Percentiles rank a stretch among this genome's conserved stretches.
Evolutionary conservation across 1,140 invertebrate species (phyloP).

Genomic region (Caenorhabditis brenneri): DNA sequence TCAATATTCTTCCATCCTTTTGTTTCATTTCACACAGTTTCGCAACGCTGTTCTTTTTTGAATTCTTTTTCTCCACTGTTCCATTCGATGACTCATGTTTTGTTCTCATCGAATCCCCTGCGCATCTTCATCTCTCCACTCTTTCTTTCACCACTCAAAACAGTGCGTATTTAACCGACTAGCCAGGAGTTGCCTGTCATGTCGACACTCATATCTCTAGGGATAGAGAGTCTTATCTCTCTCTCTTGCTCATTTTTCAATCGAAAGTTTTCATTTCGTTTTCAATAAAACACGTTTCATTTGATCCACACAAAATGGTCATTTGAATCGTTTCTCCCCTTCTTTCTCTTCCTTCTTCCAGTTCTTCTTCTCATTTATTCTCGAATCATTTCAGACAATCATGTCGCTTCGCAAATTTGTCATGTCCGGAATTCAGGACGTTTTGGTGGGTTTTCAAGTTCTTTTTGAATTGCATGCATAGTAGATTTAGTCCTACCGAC

Average conservation of each 20-base stretch:
- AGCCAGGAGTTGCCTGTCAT: background rate
- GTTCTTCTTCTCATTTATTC: background rate
- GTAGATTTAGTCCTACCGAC: too few species aligned
- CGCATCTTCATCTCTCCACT: background rate
- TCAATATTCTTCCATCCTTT: background rate
- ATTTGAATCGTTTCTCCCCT: background rate
- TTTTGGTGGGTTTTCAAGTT: background rate
- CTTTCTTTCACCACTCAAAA: slow-evolving; percentile 1
- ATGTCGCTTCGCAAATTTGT: slow-evolving; percentile 35
- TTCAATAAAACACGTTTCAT: background rate
- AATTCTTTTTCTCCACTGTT: background rate
- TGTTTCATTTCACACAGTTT: background rate
- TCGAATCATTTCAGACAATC: background rate
- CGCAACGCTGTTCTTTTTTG: background rate
- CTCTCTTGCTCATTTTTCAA: background rate
- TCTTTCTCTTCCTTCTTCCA: background rate
- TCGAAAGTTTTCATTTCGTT: background rate
- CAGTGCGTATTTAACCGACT: slow-evolving; percentile 34
- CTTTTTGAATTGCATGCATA: background rate
- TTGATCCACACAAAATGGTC: background rate
- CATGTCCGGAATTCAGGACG: slow-evolving; percentile 28
- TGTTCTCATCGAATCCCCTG: background rate
- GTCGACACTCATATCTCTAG: background rate
- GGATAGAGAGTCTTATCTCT: background rate
- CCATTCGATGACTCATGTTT: slow-evolving; percentile 28